Base-by-base conservation (phyloP, 30 jellyfish, hydroid and myxozoan species). In the Morbakka virulenta region DNA sequence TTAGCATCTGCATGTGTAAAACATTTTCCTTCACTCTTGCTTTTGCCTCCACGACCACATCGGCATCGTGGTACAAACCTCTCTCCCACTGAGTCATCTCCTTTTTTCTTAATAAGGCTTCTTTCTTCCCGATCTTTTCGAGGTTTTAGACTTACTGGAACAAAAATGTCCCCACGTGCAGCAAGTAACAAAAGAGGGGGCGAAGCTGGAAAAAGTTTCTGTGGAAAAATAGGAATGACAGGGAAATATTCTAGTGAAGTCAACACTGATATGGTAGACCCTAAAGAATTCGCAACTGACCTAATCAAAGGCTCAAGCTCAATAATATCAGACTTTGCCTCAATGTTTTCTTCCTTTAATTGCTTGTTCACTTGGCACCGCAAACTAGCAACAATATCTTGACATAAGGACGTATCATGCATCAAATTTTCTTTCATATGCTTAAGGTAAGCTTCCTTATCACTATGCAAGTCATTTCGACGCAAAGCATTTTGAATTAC, bases 11-110 rank as follows among this genome's bases (percentile, higher is more conserved):
- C 96, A 69, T 74, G 88, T 3, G 98, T 84, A 30, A 77, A 86
- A 71, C 98, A 91, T 26, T 71, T 78, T 35, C 95, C 96, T 48
- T 68, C 94, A 35, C 77, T 53, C 31, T 64, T 74, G 20, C 92
- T 79, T 12, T 80, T 78, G 36, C 80, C 70, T 23, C 98, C 98
- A 2, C 98, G 93, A 27, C 98, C 98, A 78, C 98, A 91, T 32
- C 95, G 52, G 53, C 98, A 91, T 34, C 49, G 1, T 4, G 76
- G 33, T 25, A 2, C 49, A 64, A 64, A 26, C 49, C 21, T 20
- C 12, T 61, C 29, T 12, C 49, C 29, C 13, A 41, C 17, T 17
- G 57, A 41, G 9, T 41, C 13, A 70, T 27, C 26, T 48, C 64
- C 34, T 47, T 11, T 14, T 14, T 26, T 63, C 35, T 17, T 35